Evolutionary conservation across 2,113 vertebrate species (phyloP).

Genomic region (Tachysurus vachellii): DNA sequence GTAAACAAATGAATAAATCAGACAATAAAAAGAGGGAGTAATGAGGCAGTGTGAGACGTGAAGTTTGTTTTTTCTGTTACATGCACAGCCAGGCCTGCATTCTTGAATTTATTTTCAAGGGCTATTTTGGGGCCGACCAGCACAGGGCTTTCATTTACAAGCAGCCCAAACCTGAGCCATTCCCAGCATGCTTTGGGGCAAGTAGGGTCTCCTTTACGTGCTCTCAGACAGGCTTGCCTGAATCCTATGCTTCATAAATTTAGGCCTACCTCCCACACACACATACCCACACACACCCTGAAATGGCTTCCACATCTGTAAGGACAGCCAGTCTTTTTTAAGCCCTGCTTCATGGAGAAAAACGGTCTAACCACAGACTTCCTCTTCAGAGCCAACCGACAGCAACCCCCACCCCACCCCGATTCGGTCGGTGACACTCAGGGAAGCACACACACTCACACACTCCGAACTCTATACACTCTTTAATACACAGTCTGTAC

Average conservation of each 20-base stretch:
- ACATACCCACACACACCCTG: conserved; percentile 1
- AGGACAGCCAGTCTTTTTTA: conserved; percentile 59
- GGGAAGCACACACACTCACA: background rate
- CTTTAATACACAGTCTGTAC: background rate
- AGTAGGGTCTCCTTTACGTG: conserved; percentile 38
- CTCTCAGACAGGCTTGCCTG: conserved; percentile 37
- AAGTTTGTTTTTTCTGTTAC: conserved; percentile 58
- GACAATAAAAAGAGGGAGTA: conserved; percentile 42
- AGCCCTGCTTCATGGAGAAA: conserved; percentile 70
- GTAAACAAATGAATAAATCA: conserved; percentile 59
- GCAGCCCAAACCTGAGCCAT: conserved; percentile 57
- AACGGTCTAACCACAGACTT: conserved; percentile 89
- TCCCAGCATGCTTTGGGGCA: conserved; percentile 71
- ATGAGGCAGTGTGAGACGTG: conserved; percentile 20
- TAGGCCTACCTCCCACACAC: conserved; percentile 26
- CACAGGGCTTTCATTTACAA: conserved; percentile 74
- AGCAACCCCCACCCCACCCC: conserved; percentile 66
- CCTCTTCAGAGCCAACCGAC: conserved; percentile 82
- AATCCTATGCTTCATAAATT: conserved; percentile 51
- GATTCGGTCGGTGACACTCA: conserved; percentile 47
- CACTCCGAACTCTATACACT: background rate
- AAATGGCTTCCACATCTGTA: conserved; percentile 70
- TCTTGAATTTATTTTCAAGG: conserved; percentile 64
- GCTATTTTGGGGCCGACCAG: conserved; percentile 72
- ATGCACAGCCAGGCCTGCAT: conserved; percentile 55